phyloP scores from a whole-genome alignment of 2,113 vertebrate genomes.

The Mirounga angustirostris region DNA sequence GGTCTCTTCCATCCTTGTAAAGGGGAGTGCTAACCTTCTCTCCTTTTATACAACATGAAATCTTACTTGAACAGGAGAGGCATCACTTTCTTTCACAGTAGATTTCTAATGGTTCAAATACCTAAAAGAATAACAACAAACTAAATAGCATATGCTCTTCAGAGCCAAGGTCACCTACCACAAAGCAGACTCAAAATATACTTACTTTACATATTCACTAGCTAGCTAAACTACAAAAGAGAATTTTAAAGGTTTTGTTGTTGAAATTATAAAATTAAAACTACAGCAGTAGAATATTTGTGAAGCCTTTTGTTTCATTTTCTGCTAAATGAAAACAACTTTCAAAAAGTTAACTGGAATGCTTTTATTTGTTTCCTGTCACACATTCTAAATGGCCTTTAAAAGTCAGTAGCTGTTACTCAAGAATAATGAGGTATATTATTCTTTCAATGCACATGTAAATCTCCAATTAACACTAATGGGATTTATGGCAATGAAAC shows the following conservation, averaged over 20 bases:
- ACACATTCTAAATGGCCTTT: slow-evolving; percentile 78
- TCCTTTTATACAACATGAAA: slow-evolving; percentile 90
- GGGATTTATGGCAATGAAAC: slow-evolving; percentile 72
- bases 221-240: neutral
- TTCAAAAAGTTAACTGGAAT: slow-evolving; percentile 63
- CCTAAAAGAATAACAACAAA: neutral
- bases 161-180: neutral
- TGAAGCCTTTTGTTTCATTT: slow-evolving; percentile 53
- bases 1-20: slow-evolving; percentile 95
- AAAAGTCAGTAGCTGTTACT: slow-evolving; percentile 76
- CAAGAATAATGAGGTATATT: slow-evolving; percentile 80
- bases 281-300: neutral
- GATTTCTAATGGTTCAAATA: neutral
- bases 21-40: slow-evolving; percentile 97
- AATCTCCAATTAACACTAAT: slow-evolving; percentile 82
- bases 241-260: neutral
- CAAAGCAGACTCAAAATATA: neutral
- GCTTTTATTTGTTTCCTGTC: slow-evolving; percentile 78
- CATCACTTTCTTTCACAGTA: neutral
- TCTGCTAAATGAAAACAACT: slow-evolving; percentile 39
- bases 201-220: neutral
- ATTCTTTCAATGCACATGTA: slow-evolving; percentile 77
- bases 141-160: neutral
- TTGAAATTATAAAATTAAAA: slow-evolving; percentile 46
- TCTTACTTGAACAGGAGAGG: neutral